Evolutionary conservation across 30 jellyfish, hydroid and myxozoan species (phyloP), one percentile per base, ranked within the genome.

Genomic region (Hydractinia symbiolongicarpus): DNA sequence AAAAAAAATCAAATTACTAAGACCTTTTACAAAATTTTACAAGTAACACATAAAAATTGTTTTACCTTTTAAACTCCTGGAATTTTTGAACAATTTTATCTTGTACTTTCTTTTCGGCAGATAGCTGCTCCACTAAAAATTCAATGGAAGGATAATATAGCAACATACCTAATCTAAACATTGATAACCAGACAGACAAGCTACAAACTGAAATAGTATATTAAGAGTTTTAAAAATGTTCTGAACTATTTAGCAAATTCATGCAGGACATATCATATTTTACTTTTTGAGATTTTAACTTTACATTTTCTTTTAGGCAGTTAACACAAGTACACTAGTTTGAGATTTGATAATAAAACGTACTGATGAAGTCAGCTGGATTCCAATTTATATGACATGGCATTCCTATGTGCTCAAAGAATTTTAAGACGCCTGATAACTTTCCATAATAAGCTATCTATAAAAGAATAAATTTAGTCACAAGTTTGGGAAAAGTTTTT

Each of bases 341-440:
- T 79, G 9, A 61, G 55, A 19, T 16, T 51, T 50, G 54, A 49
- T 4, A 82, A 71, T n/a, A 67, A 55, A 50, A 56, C 82, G 68
- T 72, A 86, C 95, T 79, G 40, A 86, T 86, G 61, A 57, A 79
- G 67, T 86, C 95, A 19, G 95, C 95, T 13, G 95, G 92, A 81
- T 86, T 86, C 95, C 95, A 86, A 62, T 86, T 86, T 21, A 88
- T 75, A 61, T 79, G 55, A 61, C 95, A 86, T 58, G 95, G 95
- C 67, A 72, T 61, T 10, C 77, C 82, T 54, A 86, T 80, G 50
- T 73, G 49, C 8, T 79, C 82, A 74, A 86, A 86, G 54, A 86
- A 86, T 30, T 81, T 67, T 11, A 80, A 7, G 58, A 83, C 93
- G 4, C 83, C 93, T 11, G 86, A 40, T 8, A 82, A 61, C 49